Evolutionary conservation across 1,140 invertebrate genomes (phyloP), one percentile per base, ranked within the genome.

Genomic region (Matsumurasca onukii): DNA sequence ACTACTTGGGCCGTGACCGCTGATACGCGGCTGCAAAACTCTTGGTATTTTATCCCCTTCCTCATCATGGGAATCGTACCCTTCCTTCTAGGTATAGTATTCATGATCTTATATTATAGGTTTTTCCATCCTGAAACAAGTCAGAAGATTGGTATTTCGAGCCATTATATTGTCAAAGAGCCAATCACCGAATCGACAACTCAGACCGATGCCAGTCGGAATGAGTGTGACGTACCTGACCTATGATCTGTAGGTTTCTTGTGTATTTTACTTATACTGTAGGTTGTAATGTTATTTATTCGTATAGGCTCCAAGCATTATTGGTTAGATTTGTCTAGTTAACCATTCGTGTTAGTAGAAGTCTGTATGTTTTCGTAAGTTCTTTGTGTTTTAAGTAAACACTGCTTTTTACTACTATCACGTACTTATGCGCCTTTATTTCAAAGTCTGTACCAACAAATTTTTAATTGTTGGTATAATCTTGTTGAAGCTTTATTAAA

Each of bases 1-100:
- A 69, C 82, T 0, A 66, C 88, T 13, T 90, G 88, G 87, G 82
- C 69, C 22, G 48, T 80, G 1, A 66, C 75, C 0, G 71, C 79
- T 1, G 34, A 49, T 48, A 70, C 78, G 0, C 51, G 49, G 1
- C 51, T 68, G 12, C 66, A 70, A 22, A 52, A 66, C 1, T 65
- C 70, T 3, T 75, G 74, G 74, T 75, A 75, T 30, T 75, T 69
- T 34, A 51, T 71, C 55, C 71, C 68, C 1, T 45, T 75, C 20
- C 64, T 75, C 22, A 63, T 71, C 34, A 67, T 70, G 13, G 69
- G 69, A 2, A 72, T 72, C n/a, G 51, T 71, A 2, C 72, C 74
- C 12, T 84, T 83, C 73, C 75, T 81, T 20, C 69, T 83, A 31
- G 82, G 79, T 3, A 78, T 84, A 31, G 57, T 75, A 17, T 83